These are phyloP conservation scores for Scolopax bukidnonensis DNA, from an alignment of 2,797 vertebrate species.

Conservation along the genomic window DNA sequence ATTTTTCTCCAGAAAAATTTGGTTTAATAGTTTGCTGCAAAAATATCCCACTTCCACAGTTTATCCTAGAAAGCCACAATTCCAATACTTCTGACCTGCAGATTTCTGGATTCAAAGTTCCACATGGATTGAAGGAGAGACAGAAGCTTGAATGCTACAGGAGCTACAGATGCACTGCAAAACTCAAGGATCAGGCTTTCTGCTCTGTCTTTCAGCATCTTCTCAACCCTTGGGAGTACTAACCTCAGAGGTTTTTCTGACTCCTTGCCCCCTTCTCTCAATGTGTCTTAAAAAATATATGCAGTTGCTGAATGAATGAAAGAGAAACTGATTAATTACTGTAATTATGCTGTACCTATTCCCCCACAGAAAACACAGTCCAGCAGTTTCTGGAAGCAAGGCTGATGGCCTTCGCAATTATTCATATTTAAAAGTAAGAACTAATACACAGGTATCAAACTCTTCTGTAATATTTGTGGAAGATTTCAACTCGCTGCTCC, in stretches of 20 bases:
- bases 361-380: neutral
- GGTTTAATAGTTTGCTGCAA: neutral
- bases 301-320: neutral
- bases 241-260: neutral
- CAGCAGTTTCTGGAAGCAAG: neutral
- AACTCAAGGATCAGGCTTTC: neutral
- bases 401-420: neutral
- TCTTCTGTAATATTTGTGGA: neutral
- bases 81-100: neutral
- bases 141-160: neutral
- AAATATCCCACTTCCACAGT: neutral
- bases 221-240: neutral
- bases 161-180: neutral
- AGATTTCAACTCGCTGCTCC: neutral
- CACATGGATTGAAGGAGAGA: neutral
- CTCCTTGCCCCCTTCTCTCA: neutral
- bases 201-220: fast-evolving
- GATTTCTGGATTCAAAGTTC: neutral
- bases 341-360: neutral
- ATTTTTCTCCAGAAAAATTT: neutral
- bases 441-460: neutral
- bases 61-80: neutral
- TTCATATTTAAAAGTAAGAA: neutral
- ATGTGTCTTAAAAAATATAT: neutral
- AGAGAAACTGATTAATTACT: neutral